These are phyloP conservation scores for Gadus chalcogrammus DNA, from an alignment of 2,113 vertebrate genomes.

Conservation along the genomic window DNA sequence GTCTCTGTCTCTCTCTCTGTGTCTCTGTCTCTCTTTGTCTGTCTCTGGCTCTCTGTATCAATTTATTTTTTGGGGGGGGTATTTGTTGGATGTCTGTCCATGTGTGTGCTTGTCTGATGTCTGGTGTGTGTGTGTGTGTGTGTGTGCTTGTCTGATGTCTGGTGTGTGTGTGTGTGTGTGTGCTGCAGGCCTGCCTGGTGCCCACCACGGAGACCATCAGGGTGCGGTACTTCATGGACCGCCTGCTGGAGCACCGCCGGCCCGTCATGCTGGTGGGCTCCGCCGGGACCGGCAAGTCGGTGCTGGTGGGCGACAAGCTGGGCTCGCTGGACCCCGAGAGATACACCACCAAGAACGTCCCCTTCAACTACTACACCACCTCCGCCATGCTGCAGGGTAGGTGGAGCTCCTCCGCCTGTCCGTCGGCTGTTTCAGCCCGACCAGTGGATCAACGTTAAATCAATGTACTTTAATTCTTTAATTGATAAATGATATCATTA, in stretches of 20 bases:
- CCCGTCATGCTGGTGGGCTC: conserved; percentile 90
- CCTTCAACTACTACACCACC: conserved; percentile 94
- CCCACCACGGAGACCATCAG: conserved; percentile 85
- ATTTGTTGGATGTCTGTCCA: too few species aligned
- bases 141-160: background rate
- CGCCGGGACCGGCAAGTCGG: conserved; percentile 87
- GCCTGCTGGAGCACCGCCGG: conserved; percentile 72
- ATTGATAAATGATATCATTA: too few species aligned
- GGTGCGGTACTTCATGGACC: conserved; percentile 83
- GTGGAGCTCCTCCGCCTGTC: too few species aligned
- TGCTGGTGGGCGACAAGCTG: conserved; percentile 84
- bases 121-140: background rate
- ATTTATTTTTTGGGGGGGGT: too few species aligned
- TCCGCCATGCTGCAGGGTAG: conserved; percentile 94
- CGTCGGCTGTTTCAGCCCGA: too few species aligned
- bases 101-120: too few species aligned
- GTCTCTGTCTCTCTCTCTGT: too few species aligned
- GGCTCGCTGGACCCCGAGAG: conserved; percentile 73
- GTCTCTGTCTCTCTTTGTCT: too few species aligned
- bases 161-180: conserved; percentile 1
- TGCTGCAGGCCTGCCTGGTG: conserved; percentile 86
- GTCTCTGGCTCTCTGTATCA: too few species aligned
- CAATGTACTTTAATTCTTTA: too few species aligned
- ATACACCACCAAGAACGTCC: conserved; percentile 84
- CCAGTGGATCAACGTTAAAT: too few species aligned